Conservation (phyloP, 2,888 invertebrate genomes). For the Andrena fulva region DNA sequence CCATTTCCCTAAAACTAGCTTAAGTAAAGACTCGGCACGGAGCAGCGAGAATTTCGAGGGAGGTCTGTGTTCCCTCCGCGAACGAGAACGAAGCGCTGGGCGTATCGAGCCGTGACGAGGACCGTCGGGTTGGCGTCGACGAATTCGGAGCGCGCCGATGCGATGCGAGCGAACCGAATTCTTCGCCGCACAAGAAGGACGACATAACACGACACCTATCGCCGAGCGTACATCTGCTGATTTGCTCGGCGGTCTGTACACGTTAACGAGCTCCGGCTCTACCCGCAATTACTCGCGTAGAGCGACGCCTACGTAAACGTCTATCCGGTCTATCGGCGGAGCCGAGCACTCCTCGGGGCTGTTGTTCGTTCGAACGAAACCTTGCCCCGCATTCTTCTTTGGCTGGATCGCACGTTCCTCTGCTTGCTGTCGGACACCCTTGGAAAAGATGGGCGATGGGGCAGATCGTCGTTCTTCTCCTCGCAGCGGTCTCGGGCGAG, state of each 20-base stretch:
- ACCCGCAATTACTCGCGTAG: background rate
- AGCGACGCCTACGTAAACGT: background rate
- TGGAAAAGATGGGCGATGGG: too few relatives aligned
- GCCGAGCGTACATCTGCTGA: background rate
- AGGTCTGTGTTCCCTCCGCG: background rate
- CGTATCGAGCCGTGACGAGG: background rate
- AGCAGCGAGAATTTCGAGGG: slow-evolving; percentile 19
- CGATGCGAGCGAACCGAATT: background rate
- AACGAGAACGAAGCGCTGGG: background rate
- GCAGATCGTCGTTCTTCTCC: too few relatives aligned
- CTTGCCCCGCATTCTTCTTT: slow-evolving; percentile 68
- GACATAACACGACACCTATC: background rate
- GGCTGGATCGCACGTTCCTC: slow-evolving; percentile 65
- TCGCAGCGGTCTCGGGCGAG: background rate
- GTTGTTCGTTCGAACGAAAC: background rate
- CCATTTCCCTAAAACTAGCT: slow-evolving; percentile 41
- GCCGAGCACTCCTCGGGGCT: too few relatives aligned
- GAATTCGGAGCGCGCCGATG: background rate
- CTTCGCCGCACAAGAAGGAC: background rate
- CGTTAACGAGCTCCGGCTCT: background rate
- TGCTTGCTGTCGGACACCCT: background rate
- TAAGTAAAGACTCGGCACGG: slow-evolving; percentile 19
- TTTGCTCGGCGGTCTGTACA: background rate
- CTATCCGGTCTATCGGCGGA: background rate
- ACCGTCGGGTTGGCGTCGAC: background rate